A percentile compares a stretch with the other conserved stretches of the same genome.
Evolutionary conservation across 2,888 invertebrate genomes (phyloP).

Genomic region (Galerucella pusilla): DNA sequence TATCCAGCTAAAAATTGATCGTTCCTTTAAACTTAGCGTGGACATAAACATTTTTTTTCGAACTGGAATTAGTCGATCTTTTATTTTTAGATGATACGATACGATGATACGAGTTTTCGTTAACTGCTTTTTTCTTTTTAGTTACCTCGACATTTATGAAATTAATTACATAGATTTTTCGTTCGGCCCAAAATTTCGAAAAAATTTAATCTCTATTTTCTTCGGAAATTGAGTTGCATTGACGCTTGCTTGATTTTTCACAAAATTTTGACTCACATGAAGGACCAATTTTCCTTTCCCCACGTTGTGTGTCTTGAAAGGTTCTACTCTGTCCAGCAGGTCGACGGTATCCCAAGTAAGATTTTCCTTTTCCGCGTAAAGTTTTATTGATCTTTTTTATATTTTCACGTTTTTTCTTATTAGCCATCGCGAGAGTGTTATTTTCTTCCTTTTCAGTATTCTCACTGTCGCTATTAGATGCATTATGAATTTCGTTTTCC

Average conservation of each 20-base stretch:
- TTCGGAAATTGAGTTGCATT: too few species aligned
- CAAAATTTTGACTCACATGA: slow-evolving; percentile 63
- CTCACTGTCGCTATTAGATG: too few species aligned
- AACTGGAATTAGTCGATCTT: not conserved
- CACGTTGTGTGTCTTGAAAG: not conserved
- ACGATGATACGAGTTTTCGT: too few species aligned
- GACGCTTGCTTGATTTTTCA: too few species aligned
- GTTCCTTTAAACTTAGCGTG: not conserved
- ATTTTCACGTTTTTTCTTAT: not conserved
- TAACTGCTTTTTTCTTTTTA: too few species aligned
- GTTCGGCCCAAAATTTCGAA: not conserved
- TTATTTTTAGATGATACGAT: too few species aligned
- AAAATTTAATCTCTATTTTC: not conserved
- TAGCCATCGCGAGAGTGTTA: too few species aligned
- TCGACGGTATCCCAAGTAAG: not conserved
- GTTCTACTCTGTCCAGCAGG: not conserved
- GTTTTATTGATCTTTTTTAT: not conserved
- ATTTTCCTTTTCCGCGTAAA: not conserved
- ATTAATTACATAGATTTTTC: too few species aligned
- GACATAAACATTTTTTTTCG: not conserved
- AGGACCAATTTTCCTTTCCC: slow-evolving; percentile 56
- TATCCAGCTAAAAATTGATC: not conserved
- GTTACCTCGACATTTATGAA: too few species aligned
- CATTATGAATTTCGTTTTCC: too few species aligned
- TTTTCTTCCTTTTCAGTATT: too few species aligned